phyloP scores from a whole-genome alignment of 2,113 vertebrate genomes.

The Neomonachus schauinslandi region DNA sequence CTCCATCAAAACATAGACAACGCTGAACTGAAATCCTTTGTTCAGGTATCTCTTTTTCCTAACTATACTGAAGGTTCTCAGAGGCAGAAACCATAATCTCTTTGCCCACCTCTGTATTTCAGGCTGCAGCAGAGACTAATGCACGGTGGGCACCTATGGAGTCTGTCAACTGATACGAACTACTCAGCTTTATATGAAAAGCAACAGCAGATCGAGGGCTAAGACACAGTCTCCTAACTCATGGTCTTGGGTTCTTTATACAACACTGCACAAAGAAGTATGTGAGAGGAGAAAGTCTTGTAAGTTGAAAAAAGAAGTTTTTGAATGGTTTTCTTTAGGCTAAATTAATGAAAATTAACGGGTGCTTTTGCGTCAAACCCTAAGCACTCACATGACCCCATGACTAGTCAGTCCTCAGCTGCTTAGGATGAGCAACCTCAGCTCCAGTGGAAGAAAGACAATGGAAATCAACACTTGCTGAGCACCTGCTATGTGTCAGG shows the following conservation, averaged over 20 bases:
- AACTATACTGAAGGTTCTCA: background rate
- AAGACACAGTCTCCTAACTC: background rate
- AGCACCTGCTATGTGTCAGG: background rate
- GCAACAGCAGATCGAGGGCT: background rate
- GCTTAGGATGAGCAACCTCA: background rate
- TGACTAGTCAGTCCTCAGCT: background rate
- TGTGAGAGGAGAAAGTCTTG: background rate
- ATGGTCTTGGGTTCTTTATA: background rate
- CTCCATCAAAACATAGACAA: background rate
- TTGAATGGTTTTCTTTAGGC: background rate
- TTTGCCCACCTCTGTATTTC: background rate
- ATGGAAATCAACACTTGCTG: background rate
- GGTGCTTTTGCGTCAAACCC: background rate
- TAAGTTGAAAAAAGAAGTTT: background rate
- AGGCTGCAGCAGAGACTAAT: background rate
- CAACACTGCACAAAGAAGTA: background rate
- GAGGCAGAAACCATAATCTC: background rate
- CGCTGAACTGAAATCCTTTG: background rate
- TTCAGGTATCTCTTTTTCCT: background rate
- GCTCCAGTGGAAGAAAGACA: background rate
- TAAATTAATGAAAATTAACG: slow-evolving; percentile 50
- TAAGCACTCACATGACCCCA: background rate
- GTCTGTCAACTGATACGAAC: background rate
- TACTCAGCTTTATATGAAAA: background rate
- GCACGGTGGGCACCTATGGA: rapidly evolving